phyloP scores from a whole-genome alignment of 2,797 vertebrate genomes.

The Mustela erminea region DNA sequence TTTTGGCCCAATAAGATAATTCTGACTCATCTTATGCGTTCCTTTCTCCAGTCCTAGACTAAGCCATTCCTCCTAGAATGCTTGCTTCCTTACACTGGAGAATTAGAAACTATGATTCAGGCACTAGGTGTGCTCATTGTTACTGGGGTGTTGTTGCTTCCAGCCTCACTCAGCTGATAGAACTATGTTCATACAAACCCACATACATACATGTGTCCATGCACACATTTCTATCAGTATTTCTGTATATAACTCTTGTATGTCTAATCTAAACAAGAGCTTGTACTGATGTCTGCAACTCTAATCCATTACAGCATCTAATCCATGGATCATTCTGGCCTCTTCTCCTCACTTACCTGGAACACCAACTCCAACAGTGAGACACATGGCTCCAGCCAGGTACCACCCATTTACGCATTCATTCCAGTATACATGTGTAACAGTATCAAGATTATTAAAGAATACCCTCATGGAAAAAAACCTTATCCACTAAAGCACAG shows the following conservation, averaged over 20 bases:
- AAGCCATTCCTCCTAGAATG: background rate
- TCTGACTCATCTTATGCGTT: background rate
- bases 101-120: background rate
- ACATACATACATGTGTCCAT: too few relatives aligned
- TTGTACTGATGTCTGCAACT: background rate
- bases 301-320: background rate
- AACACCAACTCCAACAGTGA: background rate
- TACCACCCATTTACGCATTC: background rate
- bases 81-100: background rate
- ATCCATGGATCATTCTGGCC: background rate
- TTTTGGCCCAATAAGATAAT: background rate
- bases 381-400: too few relatives aligned
- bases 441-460: too few relatives aligned
- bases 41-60: background rate
- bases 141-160: background rate
- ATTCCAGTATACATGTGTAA: accelerated
- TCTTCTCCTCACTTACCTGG: too few relatives aligned
- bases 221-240: too few relatives aligned
- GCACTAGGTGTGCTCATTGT: background rate
- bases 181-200: background rate
- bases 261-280: background rate
- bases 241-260: background rate
- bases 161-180: background rate
- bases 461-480: accelerated
- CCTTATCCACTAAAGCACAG: background rate